A percentile compares a stretch with the other conserved stretches of the same genome.
Conservation (phyloP, 2,888 invertebrate genomes). For the Apamea sordens region DNA sequence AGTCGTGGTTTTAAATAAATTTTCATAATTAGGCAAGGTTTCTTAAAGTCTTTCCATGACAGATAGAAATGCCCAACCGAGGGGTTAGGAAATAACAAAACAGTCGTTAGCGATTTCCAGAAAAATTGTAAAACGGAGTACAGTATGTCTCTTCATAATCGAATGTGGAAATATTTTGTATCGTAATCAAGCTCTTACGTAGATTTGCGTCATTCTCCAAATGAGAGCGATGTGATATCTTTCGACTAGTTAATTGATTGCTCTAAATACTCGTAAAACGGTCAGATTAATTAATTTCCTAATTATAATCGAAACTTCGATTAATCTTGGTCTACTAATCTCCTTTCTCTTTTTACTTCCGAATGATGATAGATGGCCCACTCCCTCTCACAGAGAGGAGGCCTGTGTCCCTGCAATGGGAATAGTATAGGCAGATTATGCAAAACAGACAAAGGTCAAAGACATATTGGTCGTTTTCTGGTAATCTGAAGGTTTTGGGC, state of each 20-base stretch:
- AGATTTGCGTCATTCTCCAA: slow-evolving; percentile 12
- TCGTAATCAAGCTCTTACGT: slow-evolving; percentile 16
- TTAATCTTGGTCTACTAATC: slow-evolving; percentile 1
- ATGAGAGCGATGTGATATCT: not conserved
- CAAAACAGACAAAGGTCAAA: not conserved
- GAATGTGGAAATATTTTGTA: slow-evolving; percentile 11
- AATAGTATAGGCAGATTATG: not conserved
- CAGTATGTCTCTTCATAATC: not conserved
- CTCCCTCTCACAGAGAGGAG: not conserved
- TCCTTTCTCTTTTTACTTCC: slow-evolving; percentile 1
- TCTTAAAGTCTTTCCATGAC: slow-evolving; percentile 52
- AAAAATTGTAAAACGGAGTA: slow-evolving; percentile 4
- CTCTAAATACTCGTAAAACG: slow-evolving; percentile 5
- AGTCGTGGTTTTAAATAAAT: slow-evolving; percentile 69
- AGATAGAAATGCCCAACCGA: slow-evolving; percentile 32
- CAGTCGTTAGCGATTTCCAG: slow-evolving; percentile 22
- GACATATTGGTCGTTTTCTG: slow-evolving; percentile 8
- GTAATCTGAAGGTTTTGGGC: slow-evolving; percentile 28
- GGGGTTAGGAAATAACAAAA: slow-evolving; percentile 29
- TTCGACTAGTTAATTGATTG: slow-evolving; percentile 9
- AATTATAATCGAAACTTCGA: slow-evolving; percentile 8
- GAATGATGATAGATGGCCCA: not conserved
- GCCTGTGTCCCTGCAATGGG: not conserved
- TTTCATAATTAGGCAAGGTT: slow-evolving; percentile 69
- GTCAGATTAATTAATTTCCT: slow-evolving; percentile 5